Conservation (phyloP, 2,113 vertebrate genomes). For the Paradisaea rubra region DNA sequence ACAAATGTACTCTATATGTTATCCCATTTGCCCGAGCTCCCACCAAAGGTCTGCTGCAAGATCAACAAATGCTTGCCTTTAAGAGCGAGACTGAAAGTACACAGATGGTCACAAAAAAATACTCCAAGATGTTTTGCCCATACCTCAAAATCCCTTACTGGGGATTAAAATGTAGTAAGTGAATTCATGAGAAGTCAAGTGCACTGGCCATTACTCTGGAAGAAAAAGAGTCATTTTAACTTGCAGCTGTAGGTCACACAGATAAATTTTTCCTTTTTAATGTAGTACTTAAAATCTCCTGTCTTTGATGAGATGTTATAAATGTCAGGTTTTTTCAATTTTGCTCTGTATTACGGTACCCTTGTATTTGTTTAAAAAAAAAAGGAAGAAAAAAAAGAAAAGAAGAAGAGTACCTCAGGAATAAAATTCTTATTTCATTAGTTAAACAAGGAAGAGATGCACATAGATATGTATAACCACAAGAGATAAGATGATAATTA, state of each 20-base stretch:
- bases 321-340: not conserved
- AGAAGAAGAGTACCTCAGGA: not conserved
- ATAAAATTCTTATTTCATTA: conserved; percentile 39
- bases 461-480: conserved; percentile 56
- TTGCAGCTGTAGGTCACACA: not conserved
- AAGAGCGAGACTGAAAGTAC: not conserved
- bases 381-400: not conserved
- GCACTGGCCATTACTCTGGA: not conserved
- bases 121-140: not conserved
- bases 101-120: not conserved
- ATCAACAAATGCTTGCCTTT: not conserved
- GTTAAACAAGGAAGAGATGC: conserved; percentile 23
- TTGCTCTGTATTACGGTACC: not conserved
- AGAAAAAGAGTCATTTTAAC: not conserved
- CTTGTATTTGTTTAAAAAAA: not conserved
- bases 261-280: conserved; percentile 33
- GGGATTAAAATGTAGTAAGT: not conserved
- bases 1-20: not conserved
- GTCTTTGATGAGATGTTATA: not conserved
- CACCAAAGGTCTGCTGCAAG: not conserved
- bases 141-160: not conserved
- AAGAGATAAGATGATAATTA: conserved; percentile 64
- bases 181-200: not conserved
- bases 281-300: not conserved
- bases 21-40: not conserved